Percentiles rank a stretch among this genome's conserved stretches.
These are phyloP conservation scores for Equus przewalskii DNA, from an alignment of 2,113 vertebrate genomes.

Conservation along the genomic window DNA sequence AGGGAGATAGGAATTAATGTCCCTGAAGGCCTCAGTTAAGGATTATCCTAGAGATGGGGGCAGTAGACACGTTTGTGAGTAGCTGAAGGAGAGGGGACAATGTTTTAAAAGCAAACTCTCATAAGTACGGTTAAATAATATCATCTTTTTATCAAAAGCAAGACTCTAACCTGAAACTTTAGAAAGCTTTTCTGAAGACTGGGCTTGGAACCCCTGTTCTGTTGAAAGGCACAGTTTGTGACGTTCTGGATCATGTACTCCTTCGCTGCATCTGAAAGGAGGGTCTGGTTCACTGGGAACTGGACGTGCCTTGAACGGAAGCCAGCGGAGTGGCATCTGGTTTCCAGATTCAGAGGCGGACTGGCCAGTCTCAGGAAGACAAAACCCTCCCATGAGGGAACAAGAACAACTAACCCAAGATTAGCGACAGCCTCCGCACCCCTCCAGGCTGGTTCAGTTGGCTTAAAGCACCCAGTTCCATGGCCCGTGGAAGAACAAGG, in stretches of 20 bases:
- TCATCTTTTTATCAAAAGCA: neutral
- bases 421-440: accelerated
- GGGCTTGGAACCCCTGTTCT: neutral
- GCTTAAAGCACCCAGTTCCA: neutral
- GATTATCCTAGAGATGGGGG: neutral
- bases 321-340: neutral
- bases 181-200: no score
- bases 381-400: accelerated
- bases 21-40: accelerated
- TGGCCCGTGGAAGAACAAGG: accelerated
- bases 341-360: neutral
- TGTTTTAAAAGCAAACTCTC: neutral
- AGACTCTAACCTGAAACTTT: neutral
- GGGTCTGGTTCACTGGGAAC: neutral
- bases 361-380: neutral
- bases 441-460: accelerated
- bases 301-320: accelerated
- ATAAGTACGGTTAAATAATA: accelerated
- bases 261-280: neutral
- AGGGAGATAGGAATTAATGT: accelerated
- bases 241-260: accelerated
- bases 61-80: accelerated
- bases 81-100: accelerated
- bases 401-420: no score
- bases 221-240: neutral